These are phyloP conservation scores for Melinaea menophilus DNA, from an alignment of 2,888 invertebrate genomes.

Conservation along the genomic window DNA sequence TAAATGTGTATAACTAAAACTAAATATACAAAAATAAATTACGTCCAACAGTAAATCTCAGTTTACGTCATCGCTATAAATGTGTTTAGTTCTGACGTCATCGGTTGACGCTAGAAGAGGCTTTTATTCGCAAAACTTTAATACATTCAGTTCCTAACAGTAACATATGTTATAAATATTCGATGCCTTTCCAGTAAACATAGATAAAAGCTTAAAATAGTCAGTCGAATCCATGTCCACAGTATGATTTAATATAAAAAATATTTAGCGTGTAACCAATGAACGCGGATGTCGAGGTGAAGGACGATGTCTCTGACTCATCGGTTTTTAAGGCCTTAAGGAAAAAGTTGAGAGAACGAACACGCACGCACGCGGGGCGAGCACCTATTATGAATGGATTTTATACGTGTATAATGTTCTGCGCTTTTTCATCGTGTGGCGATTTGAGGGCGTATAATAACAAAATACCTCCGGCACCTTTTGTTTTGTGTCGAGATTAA, in stretches of 20 bases:
- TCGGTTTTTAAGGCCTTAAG: constrained; percentile 44
- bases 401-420: constrained; percentile 4
- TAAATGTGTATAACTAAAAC: too few species aligned
- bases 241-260: constrained; percentile 4
- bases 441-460: not conserved
- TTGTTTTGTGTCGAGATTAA: too few species aligned
- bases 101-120: constrained; percentile 26
- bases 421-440: not conserved
- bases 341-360: constrained; percentile 49
- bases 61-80: constrained; percentile 50
- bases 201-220: too few species aligned
- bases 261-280: constrained; percentile 38
- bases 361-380: constrained; percentile 19
- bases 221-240: constrained; percentile 5
- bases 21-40: too few species aligned
- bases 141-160: not conserved
- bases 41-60: constrained; percentile 11
- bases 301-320: constrained; percentile 71
- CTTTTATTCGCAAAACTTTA: constrained; percentile 36
- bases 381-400: constrained; percentile 7
- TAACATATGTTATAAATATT: too few species aligned
- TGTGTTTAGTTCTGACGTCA: constrained; percentile 38
- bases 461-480: not conserved
- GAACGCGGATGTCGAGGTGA: constrained; percentile 70
- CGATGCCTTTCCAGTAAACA: too few species aligned